Evolutionary conservation across 2,888 invertebrate genomes (phyloP).

Genomic region (Shargacucullia verbasci): DNA sequence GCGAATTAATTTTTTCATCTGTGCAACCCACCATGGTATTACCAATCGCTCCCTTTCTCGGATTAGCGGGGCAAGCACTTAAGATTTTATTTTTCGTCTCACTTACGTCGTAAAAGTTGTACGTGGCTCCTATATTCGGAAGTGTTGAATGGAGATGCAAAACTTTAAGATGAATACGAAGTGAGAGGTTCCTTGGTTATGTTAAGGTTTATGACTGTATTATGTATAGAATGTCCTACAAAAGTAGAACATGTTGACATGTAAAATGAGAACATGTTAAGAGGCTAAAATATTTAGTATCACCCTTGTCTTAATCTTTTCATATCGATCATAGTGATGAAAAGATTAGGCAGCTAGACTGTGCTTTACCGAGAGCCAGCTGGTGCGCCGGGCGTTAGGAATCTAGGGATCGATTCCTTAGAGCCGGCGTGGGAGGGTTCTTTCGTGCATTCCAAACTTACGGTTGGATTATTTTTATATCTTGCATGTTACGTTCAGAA

Average conservation of each 20-base stretch:
- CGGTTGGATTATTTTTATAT: too few species aligned
- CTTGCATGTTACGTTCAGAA: too few species aligned
- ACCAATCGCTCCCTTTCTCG: conserved; percentile 69
- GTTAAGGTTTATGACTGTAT: neutral
- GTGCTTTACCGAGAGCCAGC: too few species aligned
- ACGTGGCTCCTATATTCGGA: conserved; percentile 68
- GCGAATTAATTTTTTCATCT: neutral
- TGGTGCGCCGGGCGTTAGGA: too few species aligned
- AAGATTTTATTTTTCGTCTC: conserved; percentile 77
- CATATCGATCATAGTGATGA: too few species aligned
- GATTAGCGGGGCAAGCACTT: conserved; percentile 78
- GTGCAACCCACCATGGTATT: conserved; percentile 59
- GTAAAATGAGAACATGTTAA: neutral
- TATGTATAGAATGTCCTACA: too few species aligned
- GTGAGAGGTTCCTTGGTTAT: neutral
- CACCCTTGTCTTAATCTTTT: too few species aligned
- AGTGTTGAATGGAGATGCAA: conserved; percentile 31
- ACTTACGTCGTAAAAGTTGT: conserved; percentile 69
- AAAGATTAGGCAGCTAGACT: too few species aligned
- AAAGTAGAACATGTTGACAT: neutral
- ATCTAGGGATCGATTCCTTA: too few species aligned
- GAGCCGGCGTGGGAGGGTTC: too few species aligned
- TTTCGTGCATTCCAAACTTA: too few species aligned
- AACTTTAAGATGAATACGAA: conserved; percentile 10
- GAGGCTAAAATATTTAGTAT: neutral